Percentiles rank a stretch among this genome's conserved stretches.
phyloP scores from a whole-genome alignment of 2,797 vertebrate species.

The Fistularia tabacaria region DNA sequence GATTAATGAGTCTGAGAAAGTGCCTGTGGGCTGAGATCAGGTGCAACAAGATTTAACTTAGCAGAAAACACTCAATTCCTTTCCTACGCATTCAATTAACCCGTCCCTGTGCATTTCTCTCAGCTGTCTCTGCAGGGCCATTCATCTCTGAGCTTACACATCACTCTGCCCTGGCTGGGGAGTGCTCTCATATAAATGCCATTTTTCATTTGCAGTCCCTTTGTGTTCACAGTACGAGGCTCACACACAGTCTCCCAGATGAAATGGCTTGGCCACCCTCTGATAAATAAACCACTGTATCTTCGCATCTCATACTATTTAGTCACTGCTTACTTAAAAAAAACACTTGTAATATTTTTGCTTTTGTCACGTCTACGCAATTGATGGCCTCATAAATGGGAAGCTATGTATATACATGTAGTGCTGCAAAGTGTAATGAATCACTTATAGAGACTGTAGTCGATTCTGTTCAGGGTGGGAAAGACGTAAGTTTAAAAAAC shows the following conservation, averaged over 20 bases:
- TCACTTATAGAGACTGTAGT: no score
- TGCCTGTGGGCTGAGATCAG: conserved; percentile 69
- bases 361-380: conserved; percentile 1
- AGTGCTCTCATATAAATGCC: conserved; percentile 39
- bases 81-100: conserved; percentile 72
- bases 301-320: conserved; percentile 11
- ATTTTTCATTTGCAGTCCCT: conserved; percentile 45
- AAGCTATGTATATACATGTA: no score
- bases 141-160: conserved; percentile 49
- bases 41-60: conserved; percentile 72
- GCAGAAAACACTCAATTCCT: conserved; percentile 66
- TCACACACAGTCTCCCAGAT: conserved; percentile 23
- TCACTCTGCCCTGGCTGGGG: conserved; percentile 18
- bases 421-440: no score
- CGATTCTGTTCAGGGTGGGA: no score
- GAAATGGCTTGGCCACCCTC: conserved; percentile 6
- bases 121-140: conserved; percentile 47
- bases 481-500: no score
- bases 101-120: conserved; percentile 49
- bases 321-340: conserved; percentile 2
- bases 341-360: conserved; percentile 11
- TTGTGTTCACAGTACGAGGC: conserved; percentile 30
- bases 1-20: conserved; percentile 65
- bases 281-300: conserved; percentile 10
- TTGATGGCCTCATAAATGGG: no score